Percentiles rank a stretch among this genome's conserved stretches.
Conservation (phyloP, 2,113 vertebrate species). For the Dryoscopus gambensis region DNA sequence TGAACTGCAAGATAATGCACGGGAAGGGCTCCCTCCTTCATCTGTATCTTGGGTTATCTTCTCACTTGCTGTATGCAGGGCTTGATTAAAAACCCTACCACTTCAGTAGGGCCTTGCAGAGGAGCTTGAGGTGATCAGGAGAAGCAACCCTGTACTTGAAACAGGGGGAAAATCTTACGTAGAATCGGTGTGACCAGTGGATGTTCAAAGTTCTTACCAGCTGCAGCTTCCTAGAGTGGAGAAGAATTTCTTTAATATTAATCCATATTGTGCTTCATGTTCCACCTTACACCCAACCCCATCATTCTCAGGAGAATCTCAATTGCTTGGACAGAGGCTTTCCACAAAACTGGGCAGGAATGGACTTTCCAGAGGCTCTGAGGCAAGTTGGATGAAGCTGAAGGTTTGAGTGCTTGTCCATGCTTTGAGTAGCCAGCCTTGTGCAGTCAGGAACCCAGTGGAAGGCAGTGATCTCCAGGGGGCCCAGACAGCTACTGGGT, state of each 20-base stretch:
- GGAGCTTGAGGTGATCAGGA: background rate
- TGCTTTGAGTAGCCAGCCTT: background rate
- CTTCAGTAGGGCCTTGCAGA: background rate
- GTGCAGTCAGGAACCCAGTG: background rate
- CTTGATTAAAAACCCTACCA: background rate
- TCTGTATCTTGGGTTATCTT: background rate
- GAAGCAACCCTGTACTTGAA: background rate
- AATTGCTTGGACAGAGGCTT: background rate
- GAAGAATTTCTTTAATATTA: background rate
- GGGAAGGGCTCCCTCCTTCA: background rate
- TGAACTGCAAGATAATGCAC: background rate
- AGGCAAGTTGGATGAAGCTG: background rate
- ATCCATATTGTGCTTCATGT: background rate
- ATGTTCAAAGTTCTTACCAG: background rate
- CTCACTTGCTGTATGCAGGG: background rate
- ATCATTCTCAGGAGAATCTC: background rate
- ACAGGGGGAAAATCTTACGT: fast-evolving
- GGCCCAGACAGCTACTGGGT: fast-evolving
- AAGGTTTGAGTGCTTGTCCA: background rate
- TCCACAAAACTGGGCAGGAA: background rate
- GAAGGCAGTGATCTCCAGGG: background rate
- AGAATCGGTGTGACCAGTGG: background rate
- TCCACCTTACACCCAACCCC: background rate
- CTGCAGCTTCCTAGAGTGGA: background rate
- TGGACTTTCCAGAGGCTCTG: background rate